Base-by-base conservation (phyloP, 1,140 invertebrate species). In the Scaptomyza pallida region DNA sequence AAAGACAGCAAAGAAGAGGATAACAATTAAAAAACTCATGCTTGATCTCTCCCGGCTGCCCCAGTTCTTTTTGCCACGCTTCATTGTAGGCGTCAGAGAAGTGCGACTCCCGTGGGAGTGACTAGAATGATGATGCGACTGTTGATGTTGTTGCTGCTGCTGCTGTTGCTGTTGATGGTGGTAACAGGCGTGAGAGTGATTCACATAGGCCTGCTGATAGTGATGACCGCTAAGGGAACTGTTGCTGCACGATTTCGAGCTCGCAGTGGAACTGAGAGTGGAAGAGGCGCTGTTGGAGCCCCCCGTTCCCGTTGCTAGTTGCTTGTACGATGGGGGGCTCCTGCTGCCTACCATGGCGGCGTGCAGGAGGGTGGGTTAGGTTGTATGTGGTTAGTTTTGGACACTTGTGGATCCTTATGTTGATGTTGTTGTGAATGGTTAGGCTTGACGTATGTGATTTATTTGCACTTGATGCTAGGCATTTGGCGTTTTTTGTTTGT, bases 1-100 rank as follows among this genome's bases (percentile, higher is more conserved):
- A 81, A 97, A 97, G 35, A 97, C 95, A n/a, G 94, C 95, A 89
- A 97, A 96, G 91, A 97, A 97, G 92, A 97, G 96, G 61, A 97
- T 94, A 23, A 97, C 96, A 79, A 97, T 95, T 92, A 97, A 95
- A 92, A 97, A 97, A 68, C 96, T 96, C 93, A 97, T 94, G 88
- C 96, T 95, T 56, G 96, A 96, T 54, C 96, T 93, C 81, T 97
- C 96, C 73, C 94, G 93, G 48, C 94, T 94, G 85, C 94, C 89
- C 91, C 91, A 91, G 40, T 90, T 81, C 26, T 89, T 86, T 61
- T 91, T 90, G 54, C 78, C 69, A 9, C 88, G 82, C 74, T 89
- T 89, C 69, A 90, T 82, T 5, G 79, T 88, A 23, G 89, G 75
- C 12, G 77, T 89, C 16, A 89, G 45, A 1, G 86, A 73, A 19